Evolutionary conservation across 2,797 vertebrate genomes (phyloP), one percentile per base, ranked within the genome.

Genomic region (Argentina silus): DNA sequence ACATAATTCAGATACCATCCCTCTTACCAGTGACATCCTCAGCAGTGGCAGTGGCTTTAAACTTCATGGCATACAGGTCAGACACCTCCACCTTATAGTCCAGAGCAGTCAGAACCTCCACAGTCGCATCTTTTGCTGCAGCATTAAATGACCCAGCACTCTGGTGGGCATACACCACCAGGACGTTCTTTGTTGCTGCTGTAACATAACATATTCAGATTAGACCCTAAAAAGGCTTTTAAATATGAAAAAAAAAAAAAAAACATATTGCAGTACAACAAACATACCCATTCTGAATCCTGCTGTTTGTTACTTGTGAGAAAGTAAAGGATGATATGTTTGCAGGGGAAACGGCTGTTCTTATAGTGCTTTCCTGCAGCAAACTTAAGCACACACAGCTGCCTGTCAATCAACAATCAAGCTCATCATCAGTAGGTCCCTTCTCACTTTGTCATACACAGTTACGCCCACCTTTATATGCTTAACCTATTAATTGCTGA

Each of bases 1-100:
- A 36, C n/a, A 11, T 48, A 66, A 60, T 45, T 19, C 0, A 47
- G 19, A 3, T 7, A 14, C 45, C 45, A 0, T n/a, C n/a, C 17
- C 1, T 5, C 68, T 78, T 81, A 96, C 95, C 94, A 1, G 53
- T 83, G 61, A 98, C 87, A 70, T 97, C 96, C 0, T 90, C 92
- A 56, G 85, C 83, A 0, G 95, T 95, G 36, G 95, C 90, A 53
- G 92, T 75, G 0, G 96, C 95, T 81, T 95, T 95, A 23, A 97
- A 97, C 23, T 90, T 86, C 94, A 96, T 93, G 61, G 90, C 87
- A 0, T 96, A 97, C 1, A 98, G 83, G 72, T 97, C 96, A 0
- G 96, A 97, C 7, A 96, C 91, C 0, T 86, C 89, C 15, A 96
- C 92, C 0, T 23, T 76, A 72, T 90, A 96, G 73, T 92, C 95